Percentiles rank a stretch among this genome's conserved stretches.
Conservation (phyloP, 2,113 vertebrate genomes). For the Sarotherodon lohbergeri region DNA sequence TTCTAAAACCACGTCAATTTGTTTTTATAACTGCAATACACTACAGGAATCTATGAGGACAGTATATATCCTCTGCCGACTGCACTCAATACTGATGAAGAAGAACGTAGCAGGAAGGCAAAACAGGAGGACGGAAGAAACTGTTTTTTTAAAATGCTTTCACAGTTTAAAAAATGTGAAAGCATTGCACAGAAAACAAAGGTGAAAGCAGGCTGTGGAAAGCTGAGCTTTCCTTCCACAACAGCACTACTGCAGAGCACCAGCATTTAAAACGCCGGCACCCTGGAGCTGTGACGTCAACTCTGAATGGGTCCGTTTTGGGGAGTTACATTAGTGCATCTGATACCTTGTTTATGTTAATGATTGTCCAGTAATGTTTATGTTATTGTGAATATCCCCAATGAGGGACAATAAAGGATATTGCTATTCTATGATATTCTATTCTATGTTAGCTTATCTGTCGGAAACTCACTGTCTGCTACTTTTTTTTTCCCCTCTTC, state of each 20-base stretch:
- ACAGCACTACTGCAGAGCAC: background rate
- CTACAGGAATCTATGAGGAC: background rate
- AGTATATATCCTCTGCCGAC: background rate
- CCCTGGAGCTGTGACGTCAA: background rate
- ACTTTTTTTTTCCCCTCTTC: rapidly evolving
- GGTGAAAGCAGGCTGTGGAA: background rate
- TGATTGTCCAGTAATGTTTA: rapidly evolving
- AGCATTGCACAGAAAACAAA: background rate
- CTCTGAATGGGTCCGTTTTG: background rate
- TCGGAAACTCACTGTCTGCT: background rate
- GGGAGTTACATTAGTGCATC: background rate
- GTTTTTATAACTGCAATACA: background rate
- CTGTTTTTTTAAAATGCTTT: background rate
- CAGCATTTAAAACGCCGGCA: background rate
- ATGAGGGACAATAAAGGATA: background rate
- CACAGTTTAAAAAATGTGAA: background rate
- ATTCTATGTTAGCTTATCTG: background rate
- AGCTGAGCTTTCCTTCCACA: background rate
- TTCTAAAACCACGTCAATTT: background rate
- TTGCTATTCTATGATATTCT: background rate
- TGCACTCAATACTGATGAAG: background rate
- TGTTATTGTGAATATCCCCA: background rate
- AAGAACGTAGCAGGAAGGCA: background rate
- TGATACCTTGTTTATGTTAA: background rate
- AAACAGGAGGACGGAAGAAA: background rate